phyloP scores from a whole-genome alignment of 2,888 invertebrate species.

The Drosophila merina region DNA sequence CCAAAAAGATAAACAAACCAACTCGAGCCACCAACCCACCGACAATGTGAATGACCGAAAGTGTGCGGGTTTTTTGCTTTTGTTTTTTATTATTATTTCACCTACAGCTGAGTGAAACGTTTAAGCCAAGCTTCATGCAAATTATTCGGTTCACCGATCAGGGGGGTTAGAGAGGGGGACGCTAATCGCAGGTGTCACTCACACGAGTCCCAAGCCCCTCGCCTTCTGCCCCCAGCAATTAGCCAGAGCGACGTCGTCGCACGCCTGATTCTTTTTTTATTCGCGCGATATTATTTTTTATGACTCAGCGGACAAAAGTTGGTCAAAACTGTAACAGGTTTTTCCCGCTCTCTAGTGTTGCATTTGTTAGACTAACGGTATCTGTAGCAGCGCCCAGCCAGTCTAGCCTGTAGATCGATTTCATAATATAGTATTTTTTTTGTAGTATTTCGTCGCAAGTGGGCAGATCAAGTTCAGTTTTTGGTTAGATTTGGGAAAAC shows the following conservation, averaged over 20 bases:
- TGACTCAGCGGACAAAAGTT: constrained; percentile 52
- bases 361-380: constrained; percentile 46
- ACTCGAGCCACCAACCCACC: background rate
- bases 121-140: constrained; percentile 64
- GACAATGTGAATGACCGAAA: constrained; percentile 67
- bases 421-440: constrained; percentile 25
- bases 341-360: constrained; percentile 30
- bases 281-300: constrained; percentile 14
- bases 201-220: constrained; percentile 50
- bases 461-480: constrained; percentile 38
- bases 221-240: constrained; percentile 49
- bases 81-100: background rate
- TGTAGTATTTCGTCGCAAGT: constrained; percentile 19
- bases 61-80: constrained; percentile 1
- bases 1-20: constrained; percentile 36
- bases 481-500: background rate
- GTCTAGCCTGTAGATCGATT: constrained; percentile 10
- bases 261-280: constrained; percentile 43
- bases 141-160: constrained; percentile 63
- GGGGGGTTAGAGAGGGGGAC: constrained; percentile 12
- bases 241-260: constrained; percentile 59
- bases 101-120: constrained; percentile 30
- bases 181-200: constrained; percentile 78
- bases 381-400: constrained; percentile 52
- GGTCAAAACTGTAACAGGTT: constrained; percentile 69